Evolutionary conservation across 2,113 vertebrate species (phyloP), one percentile per base, ranked within the genome.

Genomic region (Phaethornis superciliosus): DNA sequence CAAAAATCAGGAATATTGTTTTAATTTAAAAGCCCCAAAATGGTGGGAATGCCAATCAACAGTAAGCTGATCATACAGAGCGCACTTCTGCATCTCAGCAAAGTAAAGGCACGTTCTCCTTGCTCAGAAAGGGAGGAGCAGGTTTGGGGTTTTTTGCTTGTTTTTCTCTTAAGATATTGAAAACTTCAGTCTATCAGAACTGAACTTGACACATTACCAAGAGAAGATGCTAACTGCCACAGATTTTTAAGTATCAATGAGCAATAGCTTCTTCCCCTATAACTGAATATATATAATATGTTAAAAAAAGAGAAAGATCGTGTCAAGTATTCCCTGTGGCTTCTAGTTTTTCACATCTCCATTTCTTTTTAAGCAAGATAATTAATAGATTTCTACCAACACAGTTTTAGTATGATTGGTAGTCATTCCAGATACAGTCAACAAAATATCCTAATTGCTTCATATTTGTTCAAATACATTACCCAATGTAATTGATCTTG

Each of bases 381-480:
- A 82, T 40, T 40, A 52, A 32, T 71, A 68, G 14, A 78, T 35
- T 74, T 20, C 9, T 69, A 77, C n/a, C 32, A 91, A 65, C 21
- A 30, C 33, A 69, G 33, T 15, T 85, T 76, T 81, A 40, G 68
- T 49, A 51, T 8, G 42, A 77, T 28, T 52, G n/a, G 55, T 78
- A 81, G 44, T 60, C 75, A 83, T 32, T 14, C 4, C 56, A 95
- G 40, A 77, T n/a, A 81, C 22, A 35, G 51, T 71, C 63, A 88
- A 80, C 67, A 77, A 94, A 95, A 94, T n/a, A 47, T 14, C 59
- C 75, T 80, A 88, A 89, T 71, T 89, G 44, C 47, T 59, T 23
- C 4, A 15, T 77, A 93, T 92, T 87, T 94, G 37, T 77, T 89
- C 78, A 78, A 95, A 89, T 74, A 84, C 32, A 52, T 75, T 78